These are phyloP conservation scores for Epirrhoe tristata DNA, from an alignment of 2,888 invertebrate species.

Conservation along the genomic window DNA sequence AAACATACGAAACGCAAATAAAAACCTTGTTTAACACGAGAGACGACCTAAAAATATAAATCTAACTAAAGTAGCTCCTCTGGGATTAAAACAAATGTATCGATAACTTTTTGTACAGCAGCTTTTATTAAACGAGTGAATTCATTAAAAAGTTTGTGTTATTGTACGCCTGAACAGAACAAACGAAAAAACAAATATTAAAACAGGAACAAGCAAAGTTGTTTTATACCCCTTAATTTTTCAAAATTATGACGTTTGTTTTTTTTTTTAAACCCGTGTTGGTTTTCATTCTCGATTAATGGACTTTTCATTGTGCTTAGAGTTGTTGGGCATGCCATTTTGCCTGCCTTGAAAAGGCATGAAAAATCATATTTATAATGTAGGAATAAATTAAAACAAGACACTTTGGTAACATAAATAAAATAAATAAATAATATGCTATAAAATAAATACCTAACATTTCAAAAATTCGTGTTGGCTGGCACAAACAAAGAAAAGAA, in stretches of 20 bases:
- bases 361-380: too few species aligned
- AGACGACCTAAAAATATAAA: constrained; percentile 13
- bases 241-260: background rate
- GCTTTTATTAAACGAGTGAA: constrained; percentile 20
- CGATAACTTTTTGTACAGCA: constrained; percentile 24
- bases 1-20: background rate
- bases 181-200: constrained; percentile 6
- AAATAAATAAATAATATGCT: too few species aligned
- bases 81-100: constrained; percentile 17
- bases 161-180: constrained; percentile 9
- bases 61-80: constrained; percentile 15
- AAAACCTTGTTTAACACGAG: constrained; percentile 4
- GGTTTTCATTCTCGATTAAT: background rate
- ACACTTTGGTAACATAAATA: too few species aligned
- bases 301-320: background rate
- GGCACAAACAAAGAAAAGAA: too few species aligned
- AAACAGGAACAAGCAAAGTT: constrained; percentile 11
- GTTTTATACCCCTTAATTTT: constrained; percentile 1
- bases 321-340: background rate
- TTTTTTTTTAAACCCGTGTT: constrained; percentile 9
- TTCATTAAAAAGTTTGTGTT: constrained; percentile 31
- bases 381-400: too few species aligned
- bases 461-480: too few species aligned
- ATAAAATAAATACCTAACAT: too few species aligned
- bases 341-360: too few species aligned